A percentile compares a stretch with the other conserved stretches of the same genome.
Conservation (phyloP, 1,140 invertebrate genomes). For the Drosophila sulfurigaster region DNA sequence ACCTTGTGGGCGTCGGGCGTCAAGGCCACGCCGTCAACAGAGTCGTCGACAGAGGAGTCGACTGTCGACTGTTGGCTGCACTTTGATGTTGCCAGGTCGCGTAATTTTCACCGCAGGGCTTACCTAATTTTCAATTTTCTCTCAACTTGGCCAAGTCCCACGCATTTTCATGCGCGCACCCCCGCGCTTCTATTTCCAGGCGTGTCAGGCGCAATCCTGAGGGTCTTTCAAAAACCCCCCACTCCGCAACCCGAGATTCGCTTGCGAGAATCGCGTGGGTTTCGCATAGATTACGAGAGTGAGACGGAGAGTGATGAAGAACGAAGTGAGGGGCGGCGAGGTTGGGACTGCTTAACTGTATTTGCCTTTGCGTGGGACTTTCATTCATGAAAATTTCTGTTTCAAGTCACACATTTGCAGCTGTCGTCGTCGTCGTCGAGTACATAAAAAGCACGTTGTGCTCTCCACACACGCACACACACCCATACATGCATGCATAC, state of each 20-base stretch:
- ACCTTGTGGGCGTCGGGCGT: slow-evolving; percentile 38
- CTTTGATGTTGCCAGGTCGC: slow-evolving; percentile 54
- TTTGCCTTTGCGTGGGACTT: slow-evolving; percentile 75
- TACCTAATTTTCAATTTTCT: slow-evolving; percentile 57
- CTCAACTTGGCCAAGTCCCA: slow-evolving; percentile 42
- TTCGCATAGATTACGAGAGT: slow-evolving; percentile 26
- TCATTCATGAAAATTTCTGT: slow-evolving; percentile 83
- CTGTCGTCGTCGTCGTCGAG: slow-evolving; percentile 29
- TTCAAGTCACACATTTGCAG: slow-evolving; percentile 55
- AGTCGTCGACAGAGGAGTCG: neutral
- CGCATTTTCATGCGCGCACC: slow-evolving; percentile 20
- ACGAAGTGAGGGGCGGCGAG: neutral
- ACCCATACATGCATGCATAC: neutral
- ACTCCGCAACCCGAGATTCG: neutral
- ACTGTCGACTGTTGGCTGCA: slow-evolving; percentile 30
- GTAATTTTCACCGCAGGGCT: slow-evolving; percentile 48
- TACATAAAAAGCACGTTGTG: slow-evolving; percentile 50
- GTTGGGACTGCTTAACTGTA: slow-evolving; percentile 30
- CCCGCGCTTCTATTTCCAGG: slow-evolving; percentile 37
- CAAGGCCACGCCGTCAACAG: slow-evolving; percentile 28
- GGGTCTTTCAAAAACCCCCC: neutral
- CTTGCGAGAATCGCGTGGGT: slow-evolving; percentile 31
- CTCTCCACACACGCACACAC: slow-evolving; percentile 10
- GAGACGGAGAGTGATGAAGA: neutral
- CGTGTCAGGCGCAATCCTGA: slow-evolving; percentile 19